Evolutionary conservation across 2,888 invertebrate genomes (phyloP).

Genomic region (Hydropsyche betteni): DNA sequence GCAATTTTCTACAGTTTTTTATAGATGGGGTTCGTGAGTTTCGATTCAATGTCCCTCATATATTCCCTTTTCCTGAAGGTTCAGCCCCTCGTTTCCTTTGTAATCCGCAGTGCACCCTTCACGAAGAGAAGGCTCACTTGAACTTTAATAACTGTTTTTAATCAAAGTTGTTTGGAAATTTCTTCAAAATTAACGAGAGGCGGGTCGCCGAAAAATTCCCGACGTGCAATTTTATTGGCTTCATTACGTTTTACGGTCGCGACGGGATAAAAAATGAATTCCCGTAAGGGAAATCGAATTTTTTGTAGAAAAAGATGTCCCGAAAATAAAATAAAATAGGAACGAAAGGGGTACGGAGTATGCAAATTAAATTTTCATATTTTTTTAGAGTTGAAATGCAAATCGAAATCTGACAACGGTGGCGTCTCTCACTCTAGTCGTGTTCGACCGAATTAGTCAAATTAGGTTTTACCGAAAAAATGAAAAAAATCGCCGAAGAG

Average conservation of each 20-base stretch:
- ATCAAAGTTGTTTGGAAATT: conserved; percentile 40
- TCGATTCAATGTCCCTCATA: no score
- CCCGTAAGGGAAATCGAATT: background rate
- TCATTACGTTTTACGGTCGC: conserved; percentile 33
- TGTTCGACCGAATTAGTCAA: conserved; percentile 21
- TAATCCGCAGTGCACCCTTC: conserved; percentile 9
- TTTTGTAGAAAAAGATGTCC: no score
- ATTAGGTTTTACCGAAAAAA: conserved; percentile 22
- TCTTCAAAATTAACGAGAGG: conserved; percentile 32
- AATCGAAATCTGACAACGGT: conserved; percentile 9
- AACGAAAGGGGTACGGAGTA: no score
- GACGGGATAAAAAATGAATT: background rate
- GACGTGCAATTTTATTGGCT: conserved; percentile 35
- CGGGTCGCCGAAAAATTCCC: conserved; percentile 20
- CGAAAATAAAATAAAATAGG: no score
- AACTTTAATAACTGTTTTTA: conserved; percentile 40
- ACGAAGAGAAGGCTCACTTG: conserved; percentile 5
- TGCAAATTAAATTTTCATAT: background rate
- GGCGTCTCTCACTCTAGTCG: background rate
- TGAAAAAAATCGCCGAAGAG: conserved; percentile 19
- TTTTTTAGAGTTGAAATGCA: conserved; percentile 13
- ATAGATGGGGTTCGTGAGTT: no score
- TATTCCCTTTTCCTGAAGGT: conserved; percentile 20
- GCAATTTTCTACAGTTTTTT: no score
- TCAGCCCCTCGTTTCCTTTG: conserved; percentile 33